phyloP scores from a whole-genome alignment of 1,140 invertebrate species.

The Eulimnadia texana region DNA sequence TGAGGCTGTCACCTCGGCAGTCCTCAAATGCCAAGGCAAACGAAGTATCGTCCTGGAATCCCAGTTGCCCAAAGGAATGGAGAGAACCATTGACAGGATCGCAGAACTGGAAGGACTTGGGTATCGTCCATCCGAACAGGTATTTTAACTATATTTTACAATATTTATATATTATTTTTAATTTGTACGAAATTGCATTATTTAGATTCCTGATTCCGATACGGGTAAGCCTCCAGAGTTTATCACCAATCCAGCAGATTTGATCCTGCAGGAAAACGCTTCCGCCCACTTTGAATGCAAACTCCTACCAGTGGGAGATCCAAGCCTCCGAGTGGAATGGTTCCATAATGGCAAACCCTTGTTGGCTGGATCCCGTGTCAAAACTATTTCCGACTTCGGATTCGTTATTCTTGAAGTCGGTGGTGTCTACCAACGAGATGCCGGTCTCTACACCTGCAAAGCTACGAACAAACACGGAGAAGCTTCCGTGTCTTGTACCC shows the following conservation, averaged over 20 bases:
- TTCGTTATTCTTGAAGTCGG: constrained; percentile 83
- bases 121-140: constrained; percentile 25
- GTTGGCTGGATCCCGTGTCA: constrained; percentile 68
- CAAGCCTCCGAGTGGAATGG: constrained; percentile 88
- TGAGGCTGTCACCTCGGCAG: constrained; percentile 81
- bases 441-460: constrained; percentile 79
- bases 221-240: constrained; percentile 83
- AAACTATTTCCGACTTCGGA: constrained; percentile 85
- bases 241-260: constrained; percentile 68
- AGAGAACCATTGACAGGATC: constrained; percentile 82
- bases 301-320: constrained; percentile 76
- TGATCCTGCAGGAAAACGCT: constrained; percentile 71
- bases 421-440: constrained; percentile 72
- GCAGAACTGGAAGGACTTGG: constrained; percentile 79
- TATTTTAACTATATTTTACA: too few relatives aligned
- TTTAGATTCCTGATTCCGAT: constrained; percentile 52
- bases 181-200: constrained; percentile 21
- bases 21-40: constrained; percentile 72
- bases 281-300: constrained; percentile 85
- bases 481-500: constrained; percentile 66
- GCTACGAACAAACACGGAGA: constrained; percentile 81
- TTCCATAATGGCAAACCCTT: constrained; percentile 88
- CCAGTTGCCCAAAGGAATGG: constrained; percentile 81
- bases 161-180: too few relatives aligned
- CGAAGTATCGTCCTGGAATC: constrained; percentile 81